A percentile compares a stretch with the other conserved stretches of the same genome.
These are phyloP conservation scores for Rhombomys opimus DNA, from an alignment of 2,113 vertebrate species.

Conservation along the genomic window DNA sequence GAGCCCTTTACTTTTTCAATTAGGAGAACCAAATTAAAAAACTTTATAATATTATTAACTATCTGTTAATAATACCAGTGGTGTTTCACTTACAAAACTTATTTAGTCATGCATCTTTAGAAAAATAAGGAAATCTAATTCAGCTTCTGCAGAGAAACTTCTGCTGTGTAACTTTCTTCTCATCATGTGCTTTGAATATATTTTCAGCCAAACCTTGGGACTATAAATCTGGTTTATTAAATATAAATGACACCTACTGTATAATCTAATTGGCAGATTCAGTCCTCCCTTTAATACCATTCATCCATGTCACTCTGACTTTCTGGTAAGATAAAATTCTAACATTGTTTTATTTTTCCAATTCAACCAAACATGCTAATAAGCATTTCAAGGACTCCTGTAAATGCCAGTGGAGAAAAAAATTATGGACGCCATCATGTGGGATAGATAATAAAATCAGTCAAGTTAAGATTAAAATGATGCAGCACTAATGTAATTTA, in stretches of 20 bases:
- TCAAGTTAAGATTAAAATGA: slow-evolving; percentile 46
- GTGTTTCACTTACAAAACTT: not conserved
- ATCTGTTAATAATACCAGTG: not conserved
- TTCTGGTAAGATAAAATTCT: slow-evolving; percentile 1
- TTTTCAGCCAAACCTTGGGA: slow-evolving; percentile 11
- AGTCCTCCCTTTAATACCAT: not conserved
- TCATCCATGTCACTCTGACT: not conserved
- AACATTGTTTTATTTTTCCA: not conserved
- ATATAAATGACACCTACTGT: not conserved
- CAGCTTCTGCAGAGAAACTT: not conserved
- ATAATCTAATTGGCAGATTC: not conserved
- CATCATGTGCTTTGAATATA: not conserved
- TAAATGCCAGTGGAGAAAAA: slow-evolving; percentile 18
- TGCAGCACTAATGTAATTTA: slow-evolving; percentile 49
- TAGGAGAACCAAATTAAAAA: not conserved
- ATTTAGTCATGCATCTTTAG: not conserved
- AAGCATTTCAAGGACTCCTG: slow-evolving; percentile 26
- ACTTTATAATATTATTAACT: not conserved
- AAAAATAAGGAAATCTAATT: not conserved
- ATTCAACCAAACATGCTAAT: slow-evolving; percentile 23
- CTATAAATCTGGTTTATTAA: slow-evolving; percentile 25
- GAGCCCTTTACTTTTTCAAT: not conserved
- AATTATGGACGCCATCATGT: not conserved
- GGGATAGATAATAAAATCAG: slow-evolving; percentile 54
- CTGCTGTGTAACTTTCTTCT: not conserved